Base-by-base conservation (phyloP, 1,140 invertebrate species). In the Oreohelix idahoensis region DNA sequence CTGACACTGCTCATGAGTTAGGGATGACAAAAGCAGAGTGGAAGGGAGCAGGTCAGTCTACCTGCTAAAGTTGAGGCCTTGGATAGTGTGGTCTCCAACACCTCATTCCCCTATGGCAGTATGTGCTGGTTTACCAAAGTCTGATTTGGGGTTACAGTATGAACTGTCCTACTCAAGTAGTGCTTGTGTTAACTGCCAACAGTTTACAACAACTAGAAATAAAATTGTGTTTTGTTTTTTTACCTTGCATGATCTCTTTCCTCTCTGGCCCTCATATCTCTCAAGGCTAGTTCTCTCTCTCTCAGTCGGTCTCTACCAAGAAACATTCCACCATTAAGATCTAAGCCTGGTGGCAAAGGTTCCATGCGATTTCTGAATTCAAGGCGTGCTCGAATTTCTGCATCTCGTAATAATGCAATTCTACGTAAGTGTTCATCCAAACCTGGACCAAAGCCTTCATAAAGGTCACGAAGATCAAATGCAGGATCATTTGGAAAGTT, bases 231-330 rank as follows among this genome's bases (percentile, higher is more conserved):
- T n/a, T n/a, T n/a, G n/a, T n/a, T n/a, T n/a, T 45, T 45, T 5
- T 45, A 45, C 80, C 80, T 82, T 20, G 70, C 71, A 13, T 45
- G 10, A 23, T 82, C 80, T 58, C 80, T 51, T 29, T 82, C 80
- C 71, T 75, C 71, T 26, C 80, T 32, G 29, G 35, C 35, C 70
- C 80, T 51, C 36, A 74, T 39, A 63, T 82, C 80, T 74, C 79
- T 71, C 32, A 66, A 35, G n/a, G 66, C 69, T 63, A 70, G 51
- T 15, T 82, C 80, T 82, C 71, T 73, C 17, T 82, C 80, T 75
- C 80, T 53, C n/a, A 45, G 29, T 38, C 71, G 26, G 17, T 75
- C 80, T 35, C 80, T 39, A 32, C 11, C 35, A 23, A 13, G 63
- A 71, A 39, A 71, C 8, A 66, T 29, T 58, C 49, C 63, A 32